Evolutionary conservation across 2,888 invertebrate species (phyloP), one percentile per base, ranked within the genome.

Genomic region (Lucinisca nassula): DNA sequence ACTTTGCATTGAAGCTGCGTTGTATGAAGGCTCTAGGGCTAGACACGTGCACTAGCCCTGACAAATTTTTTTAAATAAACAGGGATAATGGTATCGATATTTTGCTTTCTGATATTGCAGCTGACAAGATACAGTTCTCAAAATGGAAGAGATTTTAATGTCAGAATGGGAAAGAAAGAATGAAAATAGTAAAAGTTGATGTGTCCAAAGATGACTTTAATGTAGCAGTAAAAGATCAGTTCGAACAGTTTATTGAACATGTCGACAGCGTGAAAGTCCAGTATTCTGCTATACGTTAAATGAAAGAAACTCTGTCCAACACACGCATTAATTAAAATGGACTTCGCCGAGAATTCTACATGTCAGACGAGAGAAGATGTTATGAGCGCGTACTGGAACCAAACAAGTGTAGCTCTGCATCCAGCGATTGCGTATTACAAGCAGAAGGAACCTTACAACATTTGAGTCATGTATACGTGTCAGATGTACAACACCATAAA

Each of bases 151-250:
- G 82, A 14, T 32, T 78, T 12, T 80, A 84, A 72, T 73, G 88
- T 58, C 78, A 51, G 12, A 51, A 90, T 82, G 84, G 90, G 4
- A 90, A 86, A 55, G 82, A 90, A 49, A 37, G 78, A 17, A 84
- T 86, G 82, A 79, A 73, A 35, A 70, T 86, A 10, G 82, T 82
- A 12, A 84, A 86, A 45, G 24, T 45, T n/a, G 76, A 90, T 61
- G 6, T 79, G 21, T 32, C 73, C 1, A 84, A 80, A 45, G 38
- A 38, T 14, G 84, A 86, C 17, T 84, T 96, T 92, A 30, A 96
- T 95, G 30, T 96, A 95, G 82, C 96, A 96, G 21, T 96, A 96
- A 27, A 87, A 87, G 32, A 93, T 92, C 84, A 95, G 88, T 87
- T 95, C 92, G 89, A 79, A n/a, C 75, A 45, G 84, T 89, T 87